These are phyloP conservation scores for Drosophila kepulauana DNA, from an alignment of 1,140 invertebrate species.

Conservation along the genomic window DNA sequence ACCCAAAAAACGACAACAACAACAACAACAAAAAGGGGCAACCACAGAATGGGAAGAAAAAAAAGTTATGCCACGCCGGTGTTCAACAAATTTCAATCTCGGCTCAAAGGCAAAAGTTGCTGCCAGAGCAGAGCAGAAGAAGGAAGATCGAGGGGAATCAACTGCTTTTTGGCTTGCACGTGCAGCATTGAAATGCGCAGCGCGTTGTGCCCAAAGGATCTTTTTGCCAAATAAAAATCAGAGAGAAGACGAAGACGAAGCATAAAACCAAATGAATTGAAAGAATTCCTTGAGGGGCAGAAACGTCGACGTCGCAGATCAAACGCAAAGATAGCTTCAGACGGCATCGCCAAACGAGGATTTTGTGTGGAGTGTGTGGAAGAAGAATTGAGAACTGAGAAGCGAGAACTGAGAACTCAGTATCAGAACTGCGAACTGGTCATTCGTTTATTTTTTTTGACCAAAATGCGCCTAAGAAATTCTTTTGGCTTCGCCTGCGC, in stretches of 20 bases:
- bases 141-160: background rate
- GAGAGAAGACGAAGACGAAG: slow-evolving; percentile 5
- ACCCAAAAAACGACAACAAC: slow-evolving; percentile 48
- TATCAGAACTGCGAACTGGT: slow-evolving; percentile 15
- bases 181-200: slow-evolving; percentile 80
- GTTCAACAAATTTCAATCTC: slow-evolving; percentile 82
- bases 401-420: background rate
- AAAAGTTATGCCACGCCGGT: slow-evolving; percentile 77
- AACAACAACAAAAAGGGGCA: slow-evolving; percentile 19
- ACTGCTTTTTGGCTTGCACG: slow-evolving; percentile 63
- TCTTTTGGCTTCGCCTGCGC: slow-evolving; percentile 52
- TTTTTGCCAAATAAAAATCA: slow-evolving; percentile 57
- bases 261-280: slow-evolving; percentile 73
- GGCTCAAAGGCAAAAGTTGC: slow-evolving; percentile 63
- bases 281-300: slow-evolving; percentile 77
- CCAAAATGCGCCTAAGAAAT: slow-evolving; percentile 69
- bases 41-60: slow-evolving; percentile 12
- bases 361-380: background rate
- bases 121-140: background rate
- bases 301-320: slow-evolving; percentile 71
- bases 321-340: slow-evolving; percentile 67
- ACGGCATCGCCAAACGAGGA: slow-evolving; percentile 8
- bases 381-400: background rate
- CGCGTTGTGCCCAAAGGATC: slow-evolving; percentile 77
- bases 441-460: slow-evolving; percentile 41